These are phyloP conservation scores for Agrotis exclamationis DNA, from an alignment of 2,888 invertebrate species.

Conservation along the genomic window DNA sequence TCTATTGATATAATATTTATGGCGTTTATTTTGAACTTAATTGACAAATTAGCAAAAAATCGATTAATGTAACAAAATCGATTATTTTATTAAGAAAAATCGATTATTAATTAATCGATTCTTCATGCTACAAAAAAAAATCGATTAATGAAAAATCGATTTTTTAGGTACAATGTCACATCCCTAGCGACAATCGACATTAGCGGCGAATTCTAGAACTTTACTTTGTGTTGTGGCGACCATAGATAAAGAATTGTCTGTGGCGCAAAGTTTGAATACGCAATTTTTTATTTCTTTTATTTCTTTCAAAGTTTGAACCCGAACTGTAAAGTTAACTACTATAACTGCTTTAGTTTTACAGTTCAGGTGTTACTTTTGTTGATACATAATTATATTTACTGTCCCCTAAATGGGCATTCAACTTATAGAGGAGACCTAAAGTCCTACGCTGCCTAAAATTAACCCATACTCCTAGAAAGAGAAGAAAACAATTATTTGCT, in stretches of 20 bases:
- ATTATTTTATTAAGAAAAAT: no score
- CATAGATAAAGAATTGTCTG: constrained; percentile 73
- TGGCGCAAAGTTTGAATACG: constrained; percentile 24
- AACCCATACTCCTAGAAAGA: no score
- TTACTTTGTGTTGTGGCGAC: constrained; percentile 76
- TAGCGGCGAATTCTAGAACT: constrained; percentile 83
- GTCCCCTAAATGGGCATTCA: not conserved
- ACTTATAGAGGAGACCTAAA: not conserved
- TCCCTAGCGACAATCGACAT: constrained; percentile 88
- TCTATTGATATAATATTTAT: no score
- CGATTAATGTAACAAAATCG: no score
- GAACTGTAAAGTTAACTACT: not conserved
- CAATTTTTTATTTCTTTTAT: not conserved
- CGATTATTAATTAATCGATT: no score
- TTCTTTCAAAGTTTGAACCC: not conserved
- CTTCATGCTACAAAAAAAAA: no score
- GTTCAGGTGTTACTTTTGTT: not conserved
- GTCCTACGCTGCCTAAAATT: no score
- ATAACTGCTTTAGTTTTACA: not conserved
- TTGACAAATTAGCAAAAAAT: no score
- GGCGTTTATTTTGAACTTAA: no score
- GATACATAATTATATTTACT: not conserved
- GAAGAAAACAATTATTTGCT: no score
- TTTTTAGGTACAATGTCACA: no score
- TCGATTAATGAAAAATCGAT: no score